Conservation (phyloP, 2,888 invertebrate genomes). For the Tetheella fluctuosa region DNA sequence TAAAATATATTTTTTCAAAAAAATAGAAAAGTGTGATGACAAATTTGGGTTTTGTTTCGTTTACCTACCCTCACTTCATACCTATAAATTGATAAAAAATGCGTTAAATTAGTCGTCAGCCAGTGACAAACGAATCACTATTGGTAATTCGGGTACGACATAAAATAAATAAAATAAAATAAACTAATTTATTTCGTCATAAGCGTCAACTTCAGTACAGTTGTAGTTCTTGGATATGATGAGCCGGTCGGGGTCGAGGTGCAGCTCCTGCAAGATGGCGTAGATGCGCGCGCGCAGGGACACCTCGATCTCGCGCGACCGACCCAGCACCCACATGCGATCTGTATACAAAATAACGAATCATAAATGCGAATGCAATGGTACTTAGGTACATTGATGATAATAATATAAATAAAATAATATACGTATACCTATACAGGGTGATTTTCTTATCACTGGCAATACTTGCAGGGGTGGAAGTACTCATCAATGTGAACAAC, state of each 20-base stretch:
- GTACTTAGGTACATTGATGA: too few relatives aligned
- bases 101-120: too few relatives aligned
- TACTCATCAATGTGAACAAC: too few relatives aligned
- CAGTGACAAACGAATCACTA: too few relatives aligned
- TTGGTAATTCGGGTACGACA: too few relatives aligned
- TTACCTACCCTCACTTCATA: conserved; percentile 10
- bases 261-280: conserved; percentile 82
- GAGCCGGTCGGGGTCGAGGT: conserved; percentile 88
- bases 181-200: conserved; percentile 23
- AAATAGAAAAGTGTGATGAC: conserved; percentile 43
- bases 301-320: conserved; percentile 87
- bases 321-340: conserved; percentile 89
- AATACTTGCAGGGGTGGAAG: too few relatives aligned
- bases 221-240: conserved; percentile 88
- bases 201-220: conserved; percentile 64
- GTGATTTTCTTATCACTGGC: too few relatives aligned
- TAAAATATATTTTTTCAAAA: conserved; percentile 45
- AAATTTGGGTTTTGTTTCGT: conserved; percentile 26
- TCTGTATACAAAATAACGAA: conserved; percentile 71
- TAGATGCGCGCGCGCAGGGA: conserved; percentile 86
- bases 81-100: too few relatives aligned
- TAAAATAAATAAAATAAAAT: background rate
- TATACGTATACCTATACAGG: too few relatives aligned
- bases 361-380: too few relatives aligned
- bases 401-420: too few relatives aligned